Conservation (phyloP, 2,797 vertebrate species). For the Pantherophis alleghaniensis region DNA sequence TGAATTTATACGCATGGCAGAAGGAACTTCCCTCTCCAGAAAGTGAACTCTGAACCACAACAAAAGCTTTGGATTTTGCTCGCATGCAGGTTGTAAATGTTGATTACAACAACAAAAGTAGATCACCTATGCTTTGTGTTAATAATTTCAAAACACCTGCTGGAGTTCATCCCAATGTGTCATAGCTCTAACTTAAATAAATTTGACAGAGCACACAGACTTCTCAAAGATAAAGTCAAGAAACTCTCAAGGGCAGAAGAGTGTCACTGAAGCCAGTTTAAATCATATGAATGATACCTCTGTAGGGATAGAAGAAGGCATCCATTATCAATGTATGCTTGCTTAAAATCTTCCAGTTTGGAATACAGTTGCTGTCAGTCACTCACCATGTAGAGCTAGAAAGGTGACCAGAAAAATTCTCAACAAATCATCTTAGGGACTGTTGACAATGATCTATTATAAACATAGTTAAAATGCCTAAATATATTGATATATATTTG, state of each 20-base stretch:
- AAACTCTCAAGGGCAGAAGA: constrained; percentile 31
- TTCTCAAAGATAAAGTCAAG: constrained; percentile 19
- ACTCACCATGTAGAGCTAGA: constrained; percentile 51
- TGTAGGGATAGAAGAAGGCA: constrained; percentile 11
- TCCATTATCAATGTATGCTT: constrained; percentile 42
- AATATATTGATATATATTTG: not conserved
- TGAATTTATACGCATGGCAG: not conserved
- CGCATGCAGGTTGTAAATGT: not conserved
- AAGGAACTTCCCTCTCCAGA: not conserved
- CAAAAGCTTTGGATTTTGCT: not conserved
- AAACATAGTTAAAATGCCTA: constrained; percentile 3
- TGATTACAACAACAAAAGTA: not conserved
- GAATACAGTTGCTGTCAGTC: constrained; percentile 46
- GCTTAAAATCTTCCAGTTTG: constrained; percentile 39
- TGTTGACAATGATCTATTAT: constrained; percentile 39
- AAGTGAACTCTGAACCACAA: not conserved
- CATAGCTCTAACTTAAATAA: constrained; percentile 1
- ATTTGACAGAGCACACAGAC: constrained; percentile 7
- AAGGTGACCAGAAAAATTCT: constrained; percentile 57
- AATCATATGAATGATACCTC: constrained; percentile 35
- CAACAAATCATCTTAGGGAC: constrained; percentile 57
- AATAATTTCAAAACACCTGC: not conserved
- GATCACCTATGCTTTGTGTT: not conserved
- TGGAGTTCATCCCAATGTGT: not conserved
- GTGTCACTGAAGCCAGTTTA: constrained; percentile 26